Evolutionary conservation across 2,113 vertebrate genomes (phyloP), one percentile per base, ranked within the genome.

Genomic region (Psittacus erithacus): DNA sequence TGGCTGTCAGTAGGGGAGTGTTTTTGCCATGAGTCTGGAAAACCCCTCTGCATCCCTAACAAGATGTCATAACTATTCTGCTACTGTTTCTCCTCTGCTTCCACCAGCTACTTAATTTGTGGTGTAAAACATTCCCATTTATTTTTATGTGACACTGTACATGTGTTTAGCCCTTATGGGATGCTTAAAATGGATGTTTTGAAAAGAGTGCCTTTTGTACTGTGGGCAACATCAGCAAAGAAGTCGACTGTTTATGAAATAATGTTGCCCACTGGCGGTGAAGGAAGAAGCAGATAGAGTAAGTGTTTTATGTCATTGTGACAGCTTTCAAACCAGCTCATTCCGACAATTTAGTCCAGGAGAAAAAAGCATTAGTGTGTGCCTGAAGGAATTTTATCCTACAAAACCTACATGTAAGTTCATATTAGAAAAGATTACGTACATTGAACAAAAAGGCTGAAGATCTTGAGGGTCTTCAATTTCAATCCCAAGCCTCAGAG

Each of bases 291-390:
- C 84, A 96, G 94, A 95, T 94, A 95, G 82, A 93, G 78, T 97
- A 97, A 97, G 93, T 97, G 95, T 93, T 98, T 98, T 97, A 96
- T 98, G 97, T 98, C 96, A 94, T 97, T 81, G 85, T 97, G 97
- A 96, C 97, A 98, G 97, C 92, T 98, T 97, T 97, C 95, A 97
- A 96, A 96, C 86, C 88, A 95, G 91, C 94, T 97, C 94, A 94
- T 97, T 98, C 93, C 90, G 90, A 86, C 95, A 89, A 59, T 95
- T 98, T 97, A 97, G 96, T 91, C 97, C 96, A 92, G 95, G 91
- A 98, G 93, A 93, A 95, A 96, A 95, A 97, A 97, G 75, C 96
- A 96, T 97, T 93, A 93, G 70, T 11, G 28, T 88, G 90, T 90
- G 92, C 95, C 96, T 95, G 82, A 71, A 96, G 91, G 95, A 97